These are phyloP conservation scores for Hemithea aestivaria DNA, from an alignment of 2,888 invertebrate species.

Conservation along the genomic window DNA sequence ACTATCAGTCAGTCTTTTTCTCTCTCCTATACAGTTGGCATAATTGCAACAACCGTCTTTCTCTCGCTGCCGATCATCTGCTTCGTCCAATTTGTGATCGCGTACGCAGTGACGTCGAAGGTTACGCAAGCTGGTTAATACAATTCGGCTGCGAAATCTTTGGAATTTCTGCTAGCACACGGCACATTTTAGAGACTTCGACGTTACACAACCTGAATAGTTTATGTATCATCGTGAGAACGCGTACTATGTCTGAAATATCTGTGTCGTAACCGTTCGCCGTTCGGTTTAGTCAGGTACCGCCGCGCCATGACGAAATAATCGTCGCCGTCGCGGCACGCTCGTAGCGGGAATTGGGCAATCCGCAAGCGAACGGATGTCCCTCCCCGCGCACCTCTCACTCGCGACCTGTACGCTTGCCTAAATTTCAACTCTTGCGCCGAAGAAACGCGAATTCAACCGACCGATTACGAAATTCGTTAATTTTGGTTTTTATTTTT, in stretches of 20 bases:
- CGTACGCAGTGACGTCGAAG: conserved; percentile 74
- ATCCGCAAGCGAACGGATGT: conserved; percentile 60
- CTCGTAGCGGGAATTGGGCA: conserved; percentile 66
- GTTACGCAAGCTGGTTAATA: conserved; percentile 69
- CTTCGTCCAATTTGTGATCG: conserved; percentile 30
- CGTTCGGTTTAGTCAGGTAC: conserved; percentile 56
- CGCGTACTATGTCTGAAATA: conserved; percentile 38
- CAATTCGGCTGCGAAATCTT: conserved; percentile 71
- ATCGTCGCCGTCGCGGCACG: conserved; percentile 49
- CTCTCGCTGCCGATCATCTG: conserved; percentile 14
- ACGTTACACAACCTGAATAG: conserved; percentile 11
- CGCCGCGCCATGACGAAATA: conserved; percentile 55
- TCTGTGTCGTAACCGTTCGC: conserved; percentile 53
- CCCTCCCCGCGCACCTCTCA: conserved; percentile 35
- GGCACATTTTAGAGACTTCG: conserved; percentile 24
- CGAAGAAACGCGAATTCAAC: conserved; percentile 47
- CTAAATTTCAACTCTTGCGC: conserved; percentile 53
- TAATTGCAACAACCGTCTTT: conserved; percentile 46
- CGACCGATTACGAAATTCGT: conserved; percentile 45
- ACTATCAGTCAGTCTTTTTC: conserved; percentile 86
- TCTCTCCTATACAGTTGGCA: conserved; percentile 85
- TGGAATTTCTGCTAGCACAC: conserved; percentile 72
- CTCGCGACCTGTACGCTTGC: conserved; percentile 31
- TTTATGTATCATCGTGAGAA: conserved; percentile 25
- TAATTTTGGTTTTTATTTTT: conserved; percentile 45